phyloP scores from a whole-genome alignment of 2,888 invertebrate genomes.

The Protophormia terraenovae region DNA sequence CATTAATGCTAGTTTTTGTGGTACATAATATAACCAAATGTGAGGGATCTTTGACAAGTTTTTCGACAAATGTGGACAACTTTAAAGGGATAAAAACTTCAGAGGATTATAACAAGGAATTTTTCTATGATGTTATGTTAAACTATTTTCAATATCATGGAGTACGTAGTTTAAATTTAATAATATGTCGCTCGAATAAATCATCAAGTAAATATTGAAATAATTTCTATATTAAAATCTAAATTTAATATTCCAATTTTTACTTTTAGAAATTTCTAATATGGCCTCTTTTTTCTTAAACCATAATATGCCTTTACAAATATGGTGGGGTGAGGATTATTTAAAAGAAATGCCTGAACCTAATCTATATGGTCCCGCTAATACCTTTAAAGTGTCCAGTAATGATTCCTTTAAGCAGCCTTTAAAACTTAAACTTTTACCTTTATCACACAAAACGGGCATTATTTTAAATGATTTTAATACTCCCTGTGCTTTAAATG shows the following conservation, averaged over 20 bases:
- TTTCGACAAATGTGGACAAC: not conserved
- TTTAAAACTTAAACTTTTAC: constrained; percentile 71
- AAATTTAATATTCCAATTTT: too few relatives aligned
- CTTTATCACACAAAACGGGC: constrained; percentile 74
- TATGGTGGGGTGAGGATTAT: constrained; percentile 72
- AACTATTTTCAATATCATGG: constrained; percentile 76
- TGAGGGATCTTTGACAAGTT: not conserved
- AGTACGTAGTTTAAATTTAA: constrained; percentile 75
- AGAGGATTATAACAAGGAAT: not conserved
- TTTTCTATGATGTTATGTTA: too few relatives aligned
- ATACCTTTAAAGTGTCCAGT: constrained; percentile 69
- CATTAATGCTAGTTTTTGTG: not conserved
- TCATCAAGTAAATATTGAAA: constrained; percentile 12
- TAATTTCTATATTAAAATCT: too few relatives aligned
- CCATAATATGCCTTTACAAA: constrained; percentile 73
- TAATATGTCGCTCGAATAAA: constrained; percentile 72
- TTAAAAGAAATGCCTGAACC: constrained; percentile 52
- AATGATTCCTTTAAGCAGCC: constrained; percentile 68
- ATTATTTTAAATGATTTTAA: constrained; percentile 74
- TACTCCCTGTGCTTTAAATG: constrained; percentile 73
- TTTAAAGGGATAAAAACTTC: not conserved
- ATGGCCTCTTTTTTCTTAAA: constrained; percentile 39
- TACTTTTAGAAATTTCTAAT: not conserved
- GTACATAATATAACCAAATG: not conserved
- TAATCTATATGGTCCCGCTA: constrained; percentile 69